phyloP scores from a whole-genome alignment of 2,888 invertebrate genomes.

The Entomobrya multifasciata region DNA sequence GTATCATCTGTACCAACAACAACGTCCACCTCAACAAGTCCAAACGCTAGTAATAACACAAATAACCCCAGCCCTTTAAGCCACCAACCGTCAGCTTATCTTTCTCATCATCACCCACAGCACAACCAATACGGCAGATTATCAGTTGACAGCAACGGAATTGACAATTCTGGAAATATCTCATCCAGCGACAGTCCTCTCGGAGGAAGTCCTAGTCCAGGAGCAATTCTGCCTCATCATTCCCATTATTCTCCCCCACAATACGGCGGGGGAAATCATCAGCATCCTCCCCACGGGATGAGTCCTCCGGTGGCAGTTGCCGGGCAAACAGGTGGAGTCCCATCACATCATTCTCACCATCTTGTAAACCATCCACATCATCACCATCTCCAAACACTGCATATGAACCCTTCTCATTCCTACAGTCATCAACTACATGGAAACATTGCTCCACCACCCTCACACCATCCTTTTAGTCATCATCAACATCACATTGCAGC shows the following conservation, averaged over 20 bases:
- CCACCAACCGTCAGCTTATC: conserved; percentile 61
- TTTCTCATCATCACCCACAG: conserved; percentile 29
- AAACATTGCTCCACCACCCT: conserved; percentile 57
- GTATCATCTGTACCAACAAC: conserved; percentile 56
- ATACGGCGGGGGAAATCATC: conserved; percentile 41
- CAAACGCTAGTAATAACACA: conserved; percentile 31
- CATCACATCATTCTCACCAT: conserved; percentile 68
- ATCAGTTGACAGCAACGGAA: conserved; percentile 54
- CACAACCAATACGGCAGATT: conserved; percentile 61
- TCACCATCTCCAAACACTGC: conserved; percentile 71
- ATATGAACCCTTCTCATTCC: conserved; percentile 71
- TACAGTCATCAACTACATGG: conserved; percentile 68
- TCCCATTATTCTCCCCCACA: conserved; percentile 71
- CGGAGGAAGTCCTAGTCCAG: conserved; percentile 77
- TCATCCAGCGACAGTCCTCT: conserved; percentile 66
- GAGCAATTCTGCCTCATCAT: conserved; percentile 71
- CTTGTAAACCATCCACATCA: conserved; percentile 75
- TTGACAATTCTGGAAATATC: conserved; percentile 43
- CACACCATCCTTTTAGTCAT: conserved; percentile 68
- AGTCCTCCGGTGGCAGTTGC: conserved; percentile 26
- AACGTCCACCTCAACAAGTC: conserved; percentile 59
- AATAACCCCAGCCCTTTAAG: conserved; percentile 59
- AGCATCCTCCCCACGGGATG: conserved; percentile 51
- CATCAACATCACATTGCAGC: conserved; percentile 68
- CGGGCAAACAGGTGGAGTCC: conserved; percentile 62